Conservation (phyloP, 2,888 invertebrate species). For the Colostygia pectinataria region DNA sequence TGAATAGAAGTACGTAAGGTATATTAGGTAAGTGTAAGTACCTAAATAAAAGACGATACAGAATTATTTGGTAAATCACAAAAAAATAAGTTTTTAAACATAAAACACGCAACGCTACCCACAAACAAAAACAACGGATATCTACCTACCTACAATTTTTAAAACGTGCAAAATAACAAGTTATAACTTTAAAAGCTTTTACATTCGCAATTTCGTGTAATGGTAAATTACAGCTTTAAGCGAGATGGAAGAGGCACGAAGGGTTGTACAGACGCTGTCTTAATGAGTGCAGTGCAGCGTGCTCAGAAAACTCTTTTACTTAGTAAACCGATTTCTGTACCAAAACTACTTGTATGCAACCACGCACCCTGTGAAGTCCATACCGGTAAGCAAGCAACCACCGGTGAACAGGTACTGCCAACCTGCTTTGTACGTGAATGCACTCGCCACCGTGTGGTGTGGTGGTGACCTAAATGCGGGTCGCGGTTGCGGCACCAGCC, state of each 20-base stretch:
- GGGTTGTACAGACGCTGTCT: conserved; percentile 33
- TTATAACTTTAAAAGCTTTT: conserved; percentile 41
- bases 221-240: conserved; percentile 47
- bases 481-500: conserved; percentile 53
- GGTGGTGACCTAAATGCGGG: conserved; percentile 61
- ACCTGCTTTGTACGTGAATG: conserved; percentile 25
- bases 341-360: background rate
- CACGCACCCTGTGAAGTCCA: background rate
- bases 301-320: background rate
- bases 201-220: conserved; percentile 41
- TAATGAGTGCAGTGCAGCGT: conserved; percentile 26
- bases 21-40: too few species aligned
- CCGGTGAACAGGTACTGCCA: background rate
- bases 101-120: background rate
- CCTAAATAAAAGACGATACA: background rate
- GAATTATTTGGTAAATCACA: background rate
- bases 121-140: conserved; percentile 20
- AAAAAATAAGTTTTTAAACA: background rate
- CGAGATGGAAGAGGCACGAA: conserved; percentile 46
- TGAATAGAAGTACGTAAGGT: too few species aligned
- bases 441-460: conserved; percentile 30
- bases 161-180: conserved; percentile 38
- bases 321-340: conserved; percentile 1
- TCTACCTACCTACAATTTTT: conserved; percentile 31
- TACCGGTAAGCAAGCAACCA: conserved; percentile 5